Conservation (phyloP, 1,140 invertebrate species). For the Harpegnathos saltator region DNA sequence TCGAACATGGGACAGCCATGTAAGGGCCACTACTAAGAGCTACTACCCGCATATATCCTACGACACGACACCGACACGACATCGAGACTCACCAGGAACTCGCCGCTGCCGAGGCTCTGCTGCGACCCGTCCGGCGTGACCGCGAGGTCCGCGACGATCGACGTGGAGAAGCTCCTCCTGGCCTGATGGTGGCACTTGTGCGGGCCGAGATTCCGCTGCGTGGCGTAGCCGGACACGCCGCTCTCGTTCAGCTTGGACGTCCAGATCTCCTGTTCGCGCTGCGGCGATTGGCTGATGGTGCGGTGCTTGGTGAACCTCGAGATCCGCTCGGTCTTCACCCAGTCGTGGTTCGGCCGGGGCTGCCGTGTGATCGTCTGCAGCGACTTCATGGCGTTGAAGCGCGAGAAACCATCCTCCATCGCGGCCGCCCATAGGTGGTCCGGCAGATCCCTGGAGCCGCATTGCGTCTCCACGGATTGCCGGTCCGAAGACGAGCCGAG, state of each 20-base stretch:
- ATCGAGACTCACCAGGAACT: constrained; percentile 78
- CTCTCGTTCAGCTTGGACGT: constrained; percentile 75
- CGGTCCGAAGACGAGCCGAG: constrained; percentile 79
- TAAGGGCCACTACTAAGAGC: not conserved
- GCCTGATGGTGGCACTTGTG: constrained; percentile 80
- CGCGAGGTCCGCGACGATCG: constrained; percentile 80
- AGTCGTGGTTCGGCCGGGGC: constrained; percentile 80
- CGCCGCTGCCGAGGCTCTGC: constrained; percentile 79
- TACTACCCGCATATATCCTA: constrained; percentile 4
- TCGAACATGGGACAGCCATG: not conserved
- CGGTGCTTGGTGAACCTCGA: constrained; percentile 79
- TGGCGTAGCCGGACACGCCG: constrained; percentile 69
- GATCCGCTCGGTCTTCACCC: constrained; percentile 79
- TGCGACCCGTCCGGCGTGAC: constrained; percentile 77
- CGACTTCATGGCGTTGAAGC: constrained; percentile 78
- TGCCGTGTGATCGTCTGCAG: constrained; percentile 78
- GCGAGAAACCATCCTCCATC: constrained; percentile 78
- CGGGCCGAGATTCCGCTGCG: constrained; percentile 68
- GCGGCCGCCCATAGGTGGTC: constrained; percentile 78
- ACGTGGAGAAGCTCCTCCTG: constrained; percentile 80
- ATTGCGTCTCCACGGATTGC: constrained; percentile 76
- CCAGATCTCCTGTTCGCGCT: constrained; percentile 78
- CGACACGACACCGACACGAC: constrained; percentile 58
- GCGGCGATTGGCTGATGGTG: constrained; percentile 78
- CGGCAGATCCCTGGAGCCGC: constrained; percentile 74